Evolutionary conservation across 2,888 invertebrate genomes (phyloP).

Genomic region (Ecliptopera silaceata): DNA sequence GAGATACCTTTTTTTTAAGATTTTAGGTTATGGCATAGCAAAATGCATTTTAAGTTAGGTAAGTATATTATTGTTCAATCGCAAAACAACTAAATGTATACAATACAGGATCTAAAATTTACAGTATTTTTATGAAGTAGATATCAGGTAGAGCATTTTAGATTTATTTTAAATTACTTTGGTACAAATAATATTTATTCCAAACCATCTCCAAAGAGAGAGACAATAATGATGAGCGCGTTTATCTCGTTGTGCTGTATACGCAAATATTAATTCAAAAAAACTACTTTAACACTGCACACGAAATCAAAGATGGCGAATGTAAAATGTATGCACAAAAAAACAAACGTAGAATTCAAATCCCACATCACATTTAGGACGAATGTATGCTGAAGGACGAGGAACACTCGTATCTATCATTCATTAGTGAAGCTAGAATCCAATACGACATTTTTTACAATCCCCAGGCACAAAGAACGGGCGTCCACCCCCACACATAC

Average conservation of each 20-base stretch:
- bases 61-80: too few relatives aligned
- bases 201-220: neutral
- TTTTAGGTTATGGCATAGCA: too few relatives aligned
- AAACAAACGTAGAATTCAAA: conserved; percentile 53
- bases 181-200: neutral
- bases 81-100: too few relatives aligned
- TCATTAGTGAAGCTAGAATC: conserved; percentile 82
- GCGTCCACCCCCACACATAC: conserved; percentile 66
- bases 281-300: conserved; percentile 7
- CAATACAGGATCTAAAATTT: too few relatives aligned
- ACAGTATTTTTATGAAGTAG: too few relatives aligned
- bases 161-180: too few relatives aligned
- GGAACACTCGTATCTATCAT: conserved; percentile 77
- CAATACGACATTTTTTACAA: conserved; percentile 83
- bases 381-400: conserved; percentile 54
- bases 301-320: conserved; percentile 46
- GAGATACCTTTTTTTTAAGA: too few relatives aligned
- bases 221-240: conserved; percentile 17
- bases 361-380: conserved; percentile 69
- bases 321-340: conserved; percentile 41
- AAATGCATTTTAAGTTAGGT: too few relatives aligned
- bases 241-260: conserved; percentile 25
- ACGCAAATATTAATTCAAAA: neutral
- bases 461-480: conserved; percentile 80
- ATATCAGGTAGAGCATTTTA: too few relatives aligned